Conservation (phyloP, 2,113 vertebrate species). For the Bagarius yarrelli region DNA sequence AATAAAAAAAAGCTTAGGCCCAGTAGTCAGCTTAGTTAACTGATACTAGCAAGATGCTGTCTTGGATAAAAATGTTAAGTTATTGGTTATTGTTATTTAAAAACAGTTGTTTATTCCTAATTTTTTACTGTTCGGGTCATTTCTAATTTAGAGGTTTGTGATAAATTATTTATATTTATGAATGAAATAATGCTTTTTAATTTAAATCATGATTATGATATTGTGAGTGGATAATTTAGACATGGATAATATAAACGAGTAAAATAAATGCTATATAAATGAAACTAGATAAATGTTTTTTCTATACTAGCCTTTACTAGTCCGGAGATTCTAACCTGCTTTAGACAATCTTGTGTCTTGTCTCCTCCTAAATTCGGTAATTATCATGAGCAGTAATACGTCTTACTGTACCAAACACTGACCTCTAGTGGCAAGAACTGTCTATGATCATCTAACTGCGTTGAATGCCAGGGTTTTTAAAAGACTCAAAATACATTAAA, state of each 20-base stretch:
- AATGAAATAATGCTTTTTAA: not conserved
- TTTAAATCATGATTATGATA: too few relatives aligned
- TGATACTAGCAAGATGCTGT: not conserved
- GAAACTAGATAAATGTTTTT: too few relatives aligned
- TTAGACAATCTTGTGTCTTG: too few relatives aligned
- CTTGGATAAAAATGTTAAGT: not conserved
- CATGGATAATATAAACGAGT: not conserved
- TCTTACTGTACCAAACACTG: not conserved
- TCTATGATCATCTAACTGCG: not conserved
- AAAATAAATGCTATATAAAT: not conserved
- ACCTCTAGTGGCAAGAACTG: conserved; percentile 3
- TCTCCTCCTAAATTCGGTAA: too few relatives aligned
- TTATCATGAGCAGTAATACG: too few relatives aligned
- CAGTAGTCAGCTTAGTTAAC: not conserved
- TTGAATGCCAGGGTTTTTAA: not conserved
- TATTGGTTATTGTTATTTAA: too few relatives aligned
- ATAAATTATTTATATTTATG: too few relatives aligned
- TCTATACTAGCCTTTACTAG: too few relatives aligned
- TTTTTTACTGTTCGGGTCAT: not conserved
- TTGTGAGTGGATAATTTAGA: not conserved
- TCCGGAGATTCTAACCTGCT: too few relatives aligned
- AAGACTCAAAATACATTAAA: not conserved
- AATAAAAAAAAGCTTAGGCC: not conserved
- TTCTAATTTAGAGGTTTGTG: not conserved
- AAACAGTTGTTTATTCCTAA: not conserved